Conservation (phyloP, 2,888 invertebrate species). For the Lamellibrachia columna region DNA sequence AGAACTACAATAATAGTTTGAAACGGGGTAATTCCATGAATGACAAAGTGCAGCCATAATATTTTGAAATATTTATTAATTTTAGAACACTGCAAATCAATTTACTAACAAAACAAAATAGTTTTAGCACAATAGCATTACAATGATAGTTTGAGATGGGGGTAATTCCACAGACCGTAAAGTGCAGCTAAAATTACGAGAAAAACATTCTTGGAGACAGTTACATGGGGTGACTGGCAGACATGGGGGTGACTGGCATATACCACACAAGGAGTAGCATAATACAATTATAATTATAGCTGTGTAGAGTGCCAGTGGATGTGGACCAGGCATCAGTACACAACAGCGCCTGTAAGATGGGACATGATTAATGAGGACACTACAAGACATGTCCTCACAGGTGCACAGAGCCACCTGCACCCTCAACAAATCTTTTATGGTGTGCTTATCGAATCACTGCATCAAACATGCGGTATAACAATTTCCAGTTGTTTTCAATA, state of each 20-base stretch:
- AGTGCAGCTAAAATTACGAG: not conserved
- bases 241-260: not conserved
- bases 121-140: not conserved
- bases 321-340: constrained; percentile 3
- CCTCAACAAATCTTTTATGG: not conserved
- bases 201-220: not conserved
- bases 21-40: not conserved
- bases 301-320: not conserved
- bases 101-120: not conserved
- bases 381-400: constrained; percentile 12
- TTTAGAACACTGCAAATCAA: not conserved
- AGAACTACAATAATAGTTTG: not conserved
- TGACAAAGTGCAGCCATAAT: not conserved
- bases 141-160: not conserved
- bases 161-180: too few relatives aligned
- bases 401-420: not conserved
- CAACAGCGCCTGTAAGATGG: not conserved
- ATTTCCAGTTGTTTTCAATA: not conserved
- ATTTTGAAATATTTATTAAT: too few relatives aligned
- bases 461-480: not conserved
- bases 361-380: not conserved
- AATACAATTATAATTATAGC: not conserved
- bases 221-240: not conserved
- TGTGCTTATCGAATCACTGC: not conserved
- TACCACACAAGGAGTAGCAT: not conserved